Base-by-base conservation (phyloP, 1,140 invertebrate species). In the Cotesia glomerata region DNA sequence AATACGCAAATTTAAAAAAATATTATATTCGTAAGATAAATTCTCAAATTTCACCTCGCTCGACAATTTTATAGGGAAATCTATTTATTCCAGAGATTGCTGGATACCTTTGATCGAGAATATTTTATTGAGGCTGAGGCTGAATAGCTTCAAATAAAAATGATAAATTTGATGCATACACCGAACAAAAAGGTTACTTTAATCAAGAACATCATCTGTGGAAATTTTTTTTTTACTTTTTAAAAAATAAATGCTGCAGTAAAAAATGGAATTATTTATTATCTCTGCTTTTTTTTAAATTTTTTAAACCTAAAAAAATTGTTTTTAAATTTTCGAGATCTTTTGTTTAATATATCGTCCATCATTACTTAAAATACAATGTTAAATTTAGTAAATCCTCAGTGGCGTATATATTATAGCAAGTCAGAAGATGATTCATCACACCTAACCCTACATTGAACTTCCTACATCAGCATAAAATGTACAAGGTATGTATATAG, bases 1-100 rank as follows among this genome's bases (percentile, higher is more conserved):
- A 64, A 71, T 71, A 49, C 39, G 62, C 18, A 65, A 65, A 71
- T 65, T 36, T 71, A 16, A 45, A 35, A 35, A 63, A 39, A 26
- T 26, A 26, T 26, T 32, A 13, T n/a, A 13, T 35, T 35, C 32
- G n/a, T 3, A 14, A 35, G 13, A 63, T 63, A 63, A 14, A 54
- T 54, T 7, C 16, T 5, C 11, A 54, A 54, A 5, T n/a, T 54
- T 54, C n/a, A n/a, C n/a, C 52, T 14, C 16, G 52, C 52, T n/a
- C 5, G 5, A 54, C n/a, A 4, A 14, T 54, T 54, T 4, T 54
- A 54, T 3, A 14, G n/a, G 52, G 16, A 14, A 54, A 54, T 54
- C 52, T n/a, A 13, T 16, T 54, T 54, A 54, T 45, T 45, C 39
- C 39, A 45, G 7, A 45, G 39, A 45, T 45, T 45, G 39, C 7